A percentile compares a stretch with the other conserved stretches of the same genome.
These are phyloP conservation scores for Patella depressa DNA, from an alignment of 2,888 invertebrate species.

Conservation along the genomic window DNA sequence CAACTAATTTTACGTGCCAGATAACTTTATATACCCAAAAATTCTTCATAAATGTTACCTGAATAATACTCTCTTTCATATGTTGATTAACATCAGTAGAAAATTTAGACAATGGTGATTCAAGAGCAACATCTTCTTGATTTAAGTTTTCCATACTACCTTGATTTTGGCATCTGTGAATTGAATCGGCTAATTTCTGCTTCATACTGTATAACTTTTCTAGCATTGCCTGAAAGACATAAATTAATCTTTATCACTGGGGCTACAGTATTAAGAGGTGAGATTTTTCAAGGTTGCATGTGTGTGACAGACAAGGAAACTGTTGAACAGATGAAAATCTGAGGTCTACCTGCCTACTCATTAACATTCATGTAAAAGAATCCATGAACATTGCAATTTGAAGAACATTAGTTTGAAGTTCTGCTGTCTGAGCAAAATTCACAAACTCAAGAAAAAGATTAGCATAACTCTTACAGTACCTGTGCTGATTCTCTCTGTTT, in stretches of 20 bases:
- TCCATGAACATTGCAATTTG: too few species aligned
- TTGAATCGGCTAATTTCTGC: slow-evolving; percentile 85
- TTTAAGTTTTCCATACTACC: slow-evolving; percentile 88
- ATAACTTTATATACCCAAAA: too few species aligned
- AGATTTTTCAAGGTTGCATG: background rate
- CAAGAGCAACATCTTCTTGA: slow-evolving; percentile 77
- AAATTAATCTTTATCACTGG: background rate
- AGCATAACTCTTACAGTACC: slow-evolving; percentile 37
- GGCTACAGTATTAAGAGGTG: background rate
- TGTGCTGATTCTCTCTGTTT: slow-evolving; percentile 73
- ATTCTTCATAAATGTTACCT: slow-evolving; percentile 41
- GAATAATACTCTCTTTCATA: slow-evolving; percentile 47
- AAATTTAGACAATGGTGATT: slow-evolving; percentile 49
- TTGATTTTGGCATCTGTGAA: slow-evolving; percentile 92
- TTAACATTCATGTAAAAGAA: too few species aligned
- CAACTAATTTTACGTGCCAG: too few species aligned
- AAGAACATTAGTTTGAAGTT: too few species aligned
- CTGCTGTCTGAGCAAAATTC: too few species aligned
- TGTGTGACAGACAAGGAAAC: background rate
- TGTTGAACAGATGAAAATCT: too few species aligned
- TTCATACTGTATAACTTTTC: slow-evolving; percentile 91
- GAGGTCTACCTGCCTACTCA: too few species aligned
- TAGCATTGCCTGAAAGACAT: slow-evolving; percentile 77
- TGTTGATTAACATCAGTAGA: slow-evolving; percentile 51
- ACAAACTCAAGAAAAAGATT: background rate